A percentile compares a stretch with the other conserved stretches of the same genome.
These are phyloP conservation scores for Scortum barcoo DNA, from an alignment of 2,113 vertebrate genomes.

Conservation along the genomic window DNA sequence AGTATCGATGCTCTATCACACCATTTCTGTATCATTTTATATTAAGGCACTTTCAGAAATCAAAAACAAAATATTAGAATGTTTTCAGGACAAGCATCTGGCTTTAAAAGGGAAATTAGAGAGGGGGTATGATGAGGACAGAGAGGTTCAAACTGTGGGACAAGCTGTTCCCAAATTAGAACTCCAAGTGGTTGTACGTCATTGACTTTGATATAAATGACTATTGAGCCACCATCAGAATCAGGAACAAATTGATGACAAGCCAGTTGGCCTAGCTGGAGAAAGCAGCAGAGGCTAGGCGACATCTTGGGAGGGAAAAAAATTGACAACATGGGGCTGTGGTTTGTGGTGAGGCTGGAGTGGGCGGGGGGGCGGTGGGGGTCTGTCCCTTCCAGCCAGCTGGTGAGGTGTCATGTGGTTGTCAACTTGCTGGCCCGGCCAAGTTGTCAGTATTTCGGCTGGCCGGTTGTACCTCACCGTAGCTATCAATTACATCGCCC, in stretches of 20 bases:
- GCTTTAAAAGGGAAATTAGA: slow-evolving; percentile 54
- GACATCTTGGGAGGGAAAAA: background rate
- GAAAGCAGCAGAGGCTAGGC: slow-evolving; percentile 35
- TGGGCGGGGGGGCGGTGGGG: too few species aligned
- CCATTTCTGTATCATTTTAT: background rate
- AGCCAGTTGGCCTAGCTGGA: background rate
- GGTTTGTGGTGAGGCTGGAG: too few species aligned
- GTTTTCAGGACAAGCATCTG: slow-evolving; percentile 7
- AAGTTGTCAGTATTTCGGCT: slow-evolving; percentile 34
- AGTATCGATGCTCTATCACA: background rate
- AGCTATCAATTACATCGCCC: slow-evolving; percentile 73
- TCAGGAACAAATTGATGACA: slow-evolving; percentile 26
- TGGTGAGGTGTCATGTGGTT: slow-evolving; percentile 61
- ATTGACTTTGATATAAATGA: slow-evolving; percentile 53
- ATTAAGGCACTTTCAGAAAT: slow-evolving; percentile 3
- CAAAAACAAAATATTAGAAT: slow-evolving; percentile 16
- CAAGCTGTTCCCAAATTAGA: slow-evolving; percentile 67
- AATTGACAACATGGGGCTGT: slow-evolving; percentile 20
- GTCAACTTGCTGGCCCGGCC: slow-evolving; percentile 45
- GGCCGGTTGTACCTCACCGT: slow-evolving; percentile 54
- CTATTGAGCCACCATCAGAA: slow-evolving; percentile 32
- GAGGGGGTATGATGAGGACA: slow-evolving; percentile 20
- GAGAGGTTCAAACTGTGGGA: slow-evolving; percentile 26
- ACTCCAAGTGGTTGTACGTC: slow-evolving; percentile 33
- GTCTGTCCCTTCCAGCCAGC: slow-evolving; percentile 18